phyloP scores from a whole-genome alignment of 2,113 vertebrate species.

The Psilopogon haemacephalus region DNA sequence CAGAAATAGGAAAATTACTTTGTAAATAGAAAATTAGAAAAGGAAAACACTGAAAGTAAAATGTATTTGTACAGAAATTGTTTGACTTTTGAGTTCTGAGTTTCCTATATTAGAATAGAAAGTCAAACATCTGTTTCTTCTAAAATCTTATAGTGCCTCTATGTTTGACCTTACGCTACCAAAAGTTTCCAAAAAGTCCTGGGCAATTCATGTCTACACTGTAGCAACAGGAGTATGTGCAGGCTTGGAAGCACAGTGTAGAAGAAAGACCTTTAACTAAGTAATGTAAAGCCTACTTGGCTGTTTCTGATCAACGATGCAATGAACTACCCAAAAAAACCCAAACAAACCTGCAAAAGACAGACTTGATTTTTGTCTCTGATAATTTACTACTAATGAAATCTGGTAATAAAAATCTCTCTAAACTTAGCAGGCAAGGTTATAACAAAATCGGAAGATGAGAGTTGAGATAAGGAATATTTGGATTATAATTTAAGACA shows the following conservation, averaged over 20 bases:
- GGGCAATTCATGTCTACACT: not conserved
- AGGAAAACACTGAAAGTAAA: not conserved
- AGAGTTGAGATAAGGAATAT: not conserved
- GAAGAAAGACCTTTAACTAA: not conserved
- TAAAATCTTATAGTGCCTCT: not conserved
- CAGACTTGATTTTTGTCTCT: not conserved
- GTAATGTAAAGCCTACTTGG: not conserved
- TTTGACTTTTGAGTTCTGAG: not conserved
- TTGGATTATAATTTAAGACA: not conserved
- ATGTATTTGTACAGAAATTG: not conserved
- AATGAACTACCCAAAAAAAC: not conserved
- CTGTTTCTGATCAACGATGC: not conserved
- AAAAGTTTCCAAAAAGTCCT: not conserved
- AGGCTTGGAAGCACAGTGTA: not conserved
- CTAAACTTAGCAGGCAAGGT: not conserved
- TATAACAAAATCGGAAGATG: not conserved
- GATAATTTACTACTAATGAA: not conserved
- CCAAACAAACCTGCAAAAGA: not conserved
- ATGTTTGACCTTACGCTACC: not conserved
- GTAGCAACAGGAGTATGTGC: not conserved
- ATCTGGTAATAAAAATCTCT: not conserved
- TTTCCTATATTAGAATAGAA: not conserved
- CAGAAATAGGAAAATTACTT: not conserved
- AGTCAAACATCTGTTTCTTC: not conserved
- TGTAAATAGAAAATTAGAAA: not conserved